phyloP scores from a whole-genome alignment of 1,140 invertebrate species.

The Pseudomyrmex gracilis region DNA sequence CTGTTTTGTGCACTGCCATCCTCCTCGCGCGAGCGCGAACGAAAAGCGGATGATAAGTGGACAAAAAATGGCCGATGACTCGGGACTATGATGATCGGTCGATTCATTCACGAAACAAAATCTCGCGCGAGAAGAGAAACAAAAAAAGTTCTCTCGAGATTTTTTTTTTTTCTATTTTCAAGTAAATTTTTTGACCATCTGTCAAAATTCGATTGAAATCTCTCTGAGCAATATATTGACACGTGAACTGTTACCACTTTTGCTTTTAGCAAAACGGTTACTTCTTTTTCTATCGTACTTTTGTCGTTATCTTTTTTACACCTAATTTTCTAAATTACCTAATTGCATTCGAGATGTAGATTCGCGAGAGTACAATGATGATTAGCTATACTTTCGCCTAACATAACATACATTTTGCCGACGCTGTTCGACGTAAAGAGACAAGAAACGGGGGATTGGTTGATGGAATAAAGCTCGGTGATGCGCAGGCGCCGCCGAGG shows the following conservation, averaged over 20 bases:
- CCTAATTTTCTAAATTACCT: not conserved
- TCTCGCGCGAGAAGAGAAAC: not conserved
- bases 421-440: slow-evolving; percentile 22
- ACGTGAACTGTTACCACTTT: no score
- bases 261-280: not conserved
- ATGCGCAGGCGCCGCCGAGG: slow-evolving; percentile 72
- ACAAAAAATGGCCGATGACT: slow-evolving; percentile 51
- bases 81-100: slow-evolving; percentile 25
- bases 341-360: not conserved
- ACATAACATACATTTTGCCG: slow-evolving; percentile 17
- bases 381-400: slow-evolving; percentile 29
- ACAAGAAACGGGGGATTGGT: slow-evolving; percentile 58
- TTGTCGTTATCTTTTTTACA: not conserved
- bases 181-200: not conserved
- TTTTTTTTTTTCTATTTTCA: not conserved
- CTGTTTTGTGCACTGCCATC: slow-evolving; percentile 53
- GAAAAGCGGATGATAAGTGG: slow-evolving; percentile 47
- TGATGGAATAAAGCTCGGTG: slow-evolving; percentile 57
- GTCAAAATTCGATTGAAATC: not conserved
- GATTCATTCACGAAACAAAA: slow-evolving; percentile 40
- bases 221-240: no score
- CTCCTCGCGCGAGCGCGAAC: slow-evolving; percentile 9
- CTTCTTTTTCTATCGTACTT: not conserved
- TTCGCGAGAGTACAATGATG: not conserved
- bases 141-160: not conserved